Conservation (phyloP, 2,113 vertebrate genomes). For the Corydoras sp. region DNA sequence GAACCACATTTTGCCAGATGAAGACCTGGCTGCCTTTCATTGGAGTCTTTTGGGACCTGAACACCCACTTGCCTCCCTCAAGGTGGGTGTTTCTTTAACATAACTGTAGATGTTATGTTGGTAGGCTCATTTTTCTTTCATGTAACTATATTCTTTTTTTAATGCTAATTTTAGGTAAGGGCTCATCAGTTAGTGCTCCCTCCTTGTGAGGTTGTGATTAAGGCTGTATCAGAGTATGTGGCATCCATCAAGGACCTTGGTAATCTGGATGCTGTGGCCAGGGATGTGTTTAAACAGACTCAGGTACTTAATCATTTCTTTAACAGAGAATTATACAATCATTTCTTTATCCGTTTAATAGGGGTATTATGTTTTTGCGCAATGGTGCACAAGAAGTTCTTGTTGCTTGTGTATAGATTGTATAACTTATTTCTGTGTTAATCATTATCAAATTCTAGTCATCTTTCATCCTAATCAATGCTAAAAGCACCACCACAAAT, state of each 20-base stretch:
- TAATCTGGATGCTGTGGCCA: constrained; percentile 79
- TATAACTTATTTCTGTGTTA: no score
- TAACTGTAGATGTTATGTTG: not conserved
- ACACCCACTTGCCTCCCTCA: constrained; percentile 86
- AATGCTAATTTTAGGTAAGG: constrained; percentile 66
- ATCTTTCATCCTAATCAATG: no score
- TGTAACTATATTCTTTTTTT: not conserved
- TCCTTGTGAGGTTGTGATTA: constrained; percentile 88
- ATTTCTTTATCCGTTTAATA: no score
- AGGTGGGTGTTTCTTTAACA: constrained; percentile 61
- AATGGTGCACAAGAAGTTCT: no score
- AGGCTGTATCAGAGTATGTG: constrained; percentile 86
- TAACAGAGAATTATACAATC: not conserved
- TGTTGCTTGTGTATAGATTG: no score
- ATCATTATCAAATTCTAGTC: no score
- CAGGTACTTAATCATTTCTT: constrained; percentile 63
- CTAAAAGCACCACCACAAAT: no score
- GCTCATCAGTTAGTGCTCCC: constrained; percentile 88
- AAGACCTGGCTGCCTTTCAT: constrained; percentile 90
- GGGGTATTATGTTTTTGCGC: no score
- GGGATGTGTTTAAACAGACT: constrained; percentile 89
- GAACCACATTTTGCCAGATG: constrained; percentile 91
- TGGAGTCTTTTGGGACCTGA: constrained; percentile 91
- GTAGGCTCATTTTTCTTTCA: not conserved
- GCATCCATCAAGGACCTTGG: constrained; percentile 81